These are phyloP conservation scores for Meda fulgida DNA, from an alignment of 2,797 vertebrate genomes.

Conservation along the genomic window DNA sequence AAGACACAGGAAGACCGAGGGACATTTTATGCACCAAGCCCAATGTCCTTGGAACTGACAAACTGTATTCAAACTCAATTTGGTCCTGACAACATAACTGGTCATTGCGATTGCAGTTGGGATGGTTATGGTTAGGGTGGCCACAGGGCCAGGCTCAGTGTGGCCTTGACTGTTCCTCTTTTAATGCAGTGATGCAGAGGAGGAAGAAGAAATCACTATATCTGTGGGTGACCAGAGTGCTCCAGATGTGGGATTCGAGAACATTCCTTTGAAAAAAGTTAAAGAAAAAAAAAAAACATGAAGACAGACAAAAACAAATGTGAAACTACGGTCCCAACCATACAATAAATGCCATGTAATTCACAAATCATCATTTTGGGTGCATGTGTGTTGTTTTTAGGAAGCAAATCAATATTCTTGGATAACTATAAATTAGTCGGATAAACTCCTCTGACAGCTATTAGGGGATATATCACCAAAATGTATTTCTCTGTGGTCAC, in stretches of 20 bases:
- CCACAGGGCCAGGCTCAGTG: conserved; percentile 32
- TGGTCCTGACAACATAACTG: conserved; percentile 1
- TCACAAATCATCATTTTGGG: conserved; percentile 17
- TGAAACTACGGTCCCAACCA: neutral
- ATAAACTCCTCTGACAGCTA: conserved; percentile 30
- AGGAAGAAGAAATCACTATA: conserved; percentile 39
- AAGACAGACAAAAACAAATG: neutral
- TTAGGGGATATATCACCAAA: conserved; percentile 32
- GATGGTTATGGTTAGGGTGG: conserved; percentile 23
- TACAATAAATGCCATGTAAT: conserved; percentile 17
- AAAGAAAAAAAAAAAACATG: neutral
- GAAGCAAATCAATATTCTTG: conserved; percentile 23
- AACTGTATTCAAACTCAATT: conserved; percentile 19
- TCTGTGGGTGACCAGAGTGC: conserved; percentile 37
- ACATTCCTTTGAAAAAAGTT: conserved; percentile 31
- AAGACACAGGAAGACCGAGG: neutral
- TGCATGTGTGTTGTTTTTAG: conserved; percentile 12
- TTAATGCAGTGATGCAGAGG: conserved; percentile 33
- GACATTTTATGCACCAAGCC: neutral
- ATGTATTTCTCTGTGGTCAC: conserved; percentile 3
- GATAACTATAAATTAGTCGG: conserved; percentile 19
- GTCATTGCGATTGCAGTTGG: conserved; percentile 26
- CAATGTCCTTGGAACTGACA: conserved; percentile 2
- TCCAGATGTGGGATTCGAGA: conserved; percentile 57
- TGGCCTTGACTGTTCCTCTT: conserved; percentile 41